Evolutionary conservation across 1,140 invertebrate species (phyloP).

Genomic region (Lepidurus packardi): DNA sequence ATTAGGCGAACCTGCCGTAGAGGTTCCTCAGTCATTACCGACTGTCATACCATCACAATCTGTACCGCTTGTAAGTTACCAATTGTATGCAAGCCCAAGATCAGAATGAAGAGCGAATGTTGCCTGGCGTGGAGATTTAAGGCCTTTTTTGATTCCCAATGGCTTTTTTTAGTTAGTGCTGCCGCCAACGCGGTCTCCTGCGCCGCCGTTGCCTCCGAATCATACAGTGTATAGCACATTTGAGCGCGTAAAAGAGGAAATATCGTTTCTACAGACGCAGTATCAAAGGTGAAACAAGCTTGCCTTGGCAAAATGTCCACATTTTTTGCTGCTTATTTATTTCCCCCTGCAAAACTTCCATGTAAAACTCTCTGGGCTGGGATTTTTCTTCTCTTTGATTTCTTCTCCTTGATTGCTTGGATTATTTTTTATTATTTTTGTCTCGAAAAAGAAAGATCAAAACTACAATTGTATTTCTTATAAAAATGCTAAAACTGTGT

Average conservation of each 20-base stretch:
- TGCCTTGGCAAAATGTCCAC: not conserved
- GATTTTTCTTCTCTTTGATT: not conserved
- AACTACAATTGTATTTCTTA: not conserved
- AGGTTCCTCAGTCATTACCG: not conserved
- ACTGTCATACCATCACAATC: not conserved
- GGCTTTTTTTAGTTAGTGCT: not conserved
- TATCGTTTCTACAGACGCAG: slow-evolving; percentile 96
- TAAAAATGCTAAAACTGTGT: not conserved
- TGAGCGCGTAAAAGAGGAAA: slow-evolving; percentile 98
- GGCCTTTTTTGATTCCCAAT: not conserved
- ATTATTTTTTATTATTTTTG: not conserved
- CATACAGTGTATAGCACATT: slow-evolving; percentile 94
- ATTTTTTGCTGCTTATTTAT: not conserved
- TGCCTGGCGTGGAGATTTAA: not conserved
- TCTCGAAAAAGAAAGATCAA: not conserved
- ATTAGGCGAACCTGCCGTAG: not conserved
- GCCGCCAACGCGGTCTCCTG: slow-evolving; percentile 51
- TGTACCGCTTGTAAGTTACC: not conserved
- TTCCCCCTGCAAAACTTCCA: not conserved
- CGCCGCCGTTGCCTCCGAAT: slow-evolving; percentile 81
- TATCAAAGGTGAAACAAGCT: slow-evolving; percentile 60
- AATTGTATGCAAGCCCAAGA: not conserved
- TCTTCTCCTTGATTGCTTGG: not conserved
- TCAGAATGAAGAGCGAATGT: not conserved
- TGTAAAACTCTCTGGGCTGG: not conserved